Evolutionary conservation across 2,797 vertebrate genomes (phyloP).

Genomic region (Mycteria americana): DNA sequence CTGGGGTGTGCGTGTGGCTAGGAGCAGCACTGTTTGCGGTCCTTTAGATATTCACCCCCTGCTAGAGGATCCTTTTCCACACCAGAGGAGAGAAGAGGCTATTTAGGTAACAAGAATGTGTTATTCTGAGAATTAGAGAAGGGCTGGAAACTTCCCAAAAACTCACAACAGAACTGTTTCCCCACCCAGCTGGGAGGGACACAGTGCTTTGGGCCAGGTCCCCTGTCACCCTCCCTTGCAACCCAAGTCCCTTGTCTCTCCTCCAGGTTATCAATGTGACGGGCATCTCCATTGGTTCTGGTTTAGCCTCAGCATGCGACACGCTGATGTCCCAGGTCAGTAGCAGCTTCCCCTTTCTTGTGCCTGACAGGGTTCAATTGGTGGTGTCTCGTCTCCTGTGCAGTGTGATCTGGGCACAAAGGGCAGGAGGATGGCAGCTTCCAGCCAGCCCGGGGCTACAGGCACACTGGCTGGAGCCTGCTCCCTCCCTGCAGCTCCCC

Average conservation of each 20-base stretch:
- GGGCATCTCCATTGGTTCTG: constrained; percentile 79
- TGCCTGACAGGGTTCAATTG: background rate
- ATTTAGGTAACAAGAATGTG: background rate
- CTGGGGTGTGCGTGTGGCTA: rapidly evolving
- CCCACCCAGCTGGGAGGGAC: background rate
- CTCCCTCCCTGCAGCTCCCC: background rate
- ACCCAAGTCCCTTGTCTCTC: background rate
- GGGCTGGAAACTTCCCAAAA: background rate
- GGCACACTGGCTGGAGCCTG: background rate
- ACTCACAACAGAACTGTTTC: background rate
- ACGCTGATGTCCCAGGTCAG: constrained; percentile 89
- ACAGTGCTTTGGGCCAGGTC: background rate
- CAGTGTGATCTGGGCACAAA: background rate
- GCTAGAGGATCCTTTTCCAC: background rate
- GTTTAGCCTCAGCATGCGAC: constrained; percentile 85
- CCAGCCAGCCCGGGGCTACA: background rate
- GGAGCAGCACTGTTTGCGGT: background rate
- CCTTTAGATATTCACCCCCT: background rate
- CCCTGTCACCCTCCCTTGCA: background rate
- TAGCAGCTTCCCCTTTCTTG: background rate
- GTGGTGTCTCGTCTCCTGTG: background rate
- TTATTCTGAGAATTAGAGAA: background rate
- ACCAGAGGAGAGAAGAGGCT: background rate
- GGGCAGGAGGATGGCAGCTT: background rate
- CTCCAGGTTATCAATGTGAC: constrained; percentile 83